These are phyloP conservation scores for Metallyticus violacea DNA, from an alignment of 2,888 invertebrate genomes.

Conservation along the genomic window DNA sequence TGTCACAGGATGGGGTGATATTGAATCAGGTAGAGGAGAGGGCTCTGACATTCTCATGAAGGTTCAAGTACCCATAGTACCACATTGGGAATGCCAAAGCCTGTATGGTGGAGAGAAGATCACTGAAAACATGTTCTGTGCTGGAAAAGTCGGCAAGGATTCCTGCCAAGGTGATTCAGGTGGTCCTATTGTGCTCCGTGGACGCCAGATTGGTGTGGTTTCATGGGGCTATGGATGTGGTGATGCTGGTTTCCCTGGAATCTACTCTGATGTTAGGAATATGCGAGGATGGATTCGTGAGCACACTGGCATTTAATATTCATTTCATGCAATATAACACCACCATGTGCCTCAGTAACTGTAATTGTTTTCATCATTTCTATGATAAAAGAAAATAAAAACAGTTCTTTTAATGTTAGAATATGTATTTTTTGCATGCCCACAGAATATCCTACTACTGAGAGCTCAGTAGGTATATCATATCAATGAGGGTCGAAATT, in stretches of 20 bases:
- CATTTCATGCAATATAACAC: background rate
- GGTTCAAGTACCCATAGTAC: background rate
- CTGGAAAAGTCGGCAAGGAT: background rate
- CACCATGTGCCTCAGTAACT: background rate
- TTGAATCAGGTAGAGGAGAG: background rate
- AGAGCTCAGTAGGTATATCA: too few relatives aligned
- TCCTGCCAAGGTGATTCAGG: background rate
- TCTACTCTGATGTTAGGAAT: background rate
- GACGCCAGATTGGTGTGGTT: background rate
- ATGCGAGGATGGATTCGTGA: background rate
- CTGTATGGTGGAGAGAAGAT: background rate
- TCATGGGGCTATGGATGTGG: background rate
- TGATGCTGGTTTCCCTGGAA: background rate
- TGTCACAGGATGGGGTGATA: background rate
- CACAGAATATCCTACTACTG: too few relatives aligned
- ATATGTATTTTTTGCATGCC: too few relatives aligned
- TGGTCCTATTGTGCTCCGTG: background rate
- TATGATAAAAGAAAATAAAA: background rate
- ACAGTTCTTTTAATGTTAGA: background rate
- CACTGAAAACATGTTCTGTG: constrained; percentile 2
- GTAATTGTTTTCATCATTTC: background rate
- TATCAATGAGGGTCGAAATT: too few relatives aligned
- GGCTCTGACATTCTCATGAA: background rate
- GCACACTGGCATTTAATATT: background rate
- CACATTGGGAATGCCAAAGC: background rate